Evolutionary conservation across 2,888 invertebrate genomes (phyloP).

Genomic region (Cryptosula pallasiana): DNA sequence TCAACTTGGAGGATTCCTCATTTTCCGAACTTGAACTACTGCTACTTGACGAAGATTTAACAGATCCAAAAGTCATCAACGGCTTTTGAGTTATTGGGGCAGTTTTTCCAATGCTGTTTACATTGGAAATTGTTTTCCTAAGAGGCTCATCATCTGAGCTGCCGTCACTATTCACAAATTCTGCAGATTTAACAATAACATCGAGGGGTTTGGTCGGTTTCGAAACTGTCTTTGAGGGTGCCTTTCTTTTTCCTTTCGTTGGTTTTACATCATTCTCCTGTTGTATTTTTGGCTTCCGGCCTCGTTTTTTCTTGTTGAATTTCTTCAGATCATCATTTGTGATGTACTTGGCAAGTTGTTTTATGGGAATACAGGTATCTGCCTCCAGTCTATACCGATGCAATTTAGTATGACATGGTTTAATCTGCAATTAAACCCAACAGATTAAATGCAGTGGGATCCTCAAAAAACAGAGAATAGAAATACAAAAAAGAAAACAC

Average conservation of each 20-base stretch:
- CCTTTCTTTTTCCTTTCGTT: background rate
- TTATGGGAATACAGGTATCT: background rate
- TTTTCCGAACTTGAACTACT: too few relatives aligned
- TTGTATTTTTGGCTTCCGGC: background rate
- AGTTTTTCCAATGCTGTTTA: too few relatives aligned
- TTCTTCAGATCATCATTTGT: background rate
- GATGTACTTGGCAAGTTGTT: background rate
- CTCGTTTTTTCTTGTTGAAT: background rate
- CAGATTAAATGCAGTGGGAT: too few relatives aligned
- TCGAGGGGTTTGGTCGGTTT: background rate
- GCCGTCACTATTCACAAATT: constrained; percentile 7
- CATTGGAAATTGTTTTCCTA: too few relatives aligned
- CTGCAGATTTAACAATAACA: background rate
- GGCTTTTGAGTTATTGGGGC: too few relatives aligned
- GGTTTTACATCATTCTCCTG: background rate
- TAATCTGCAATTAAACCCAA: constrained; percentile 2
- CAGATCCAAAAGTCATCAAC: too few relatives aligned
- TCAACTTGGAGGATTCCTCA: too few relatives aligned
- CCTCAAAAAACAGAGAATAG: too few relatives aligned
- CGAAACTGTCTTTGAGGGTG: background rate
- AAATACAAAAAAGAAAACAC: too few relatives aligned
- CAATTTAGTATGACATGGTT: background rate
- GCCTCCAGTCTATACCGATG: background rate
- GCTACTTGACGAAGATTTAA: too few relatives aligned
- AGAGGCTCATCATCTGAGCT: constrained; percentile 20